Base-by-base conservation (phyloP, 2,888 invertebrate species). In the Torymus auratus region DNA sequence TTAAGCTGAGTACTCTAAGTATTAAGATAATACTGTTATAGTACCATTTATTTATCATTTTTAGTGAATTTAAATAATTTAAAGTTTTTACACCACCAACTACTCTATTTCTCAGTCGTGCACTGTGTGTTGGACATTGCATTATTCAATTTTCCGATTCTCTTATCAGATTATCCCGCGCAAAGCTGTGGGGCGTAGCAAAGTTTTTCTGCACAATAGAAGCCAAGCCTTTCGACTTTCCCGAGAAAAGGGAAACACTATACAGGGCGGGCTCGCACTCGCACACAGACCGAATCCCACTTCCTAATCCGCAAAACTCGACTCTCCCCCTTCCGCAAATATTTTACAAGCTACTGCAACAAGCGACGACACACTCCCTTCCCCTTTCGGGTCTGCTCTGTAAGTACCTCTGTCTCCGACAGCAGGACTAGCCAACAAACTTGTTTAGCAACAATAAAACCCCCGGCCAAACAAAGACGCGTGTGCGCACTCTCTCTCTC, bases 401-500 rank as follows among this genome's bases (percentile, higher is more conserved):
- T 41, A 68, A 68, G 55, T 55, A 12, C n/a, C 41, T 4, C 69
- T 64, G 53, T 62, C 62, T 12, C 2, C 61, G n/a, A 41, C 41
- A 41, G 5, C 41, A 41, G 7, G 41, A 41, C 41, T 41, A 41
- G 41, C 7, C 41, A 41, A 50, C 58, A 67, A 73, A 58, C 74
- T 67, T 74, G 74, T 74, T 74, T 56, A 74, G 60, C 67, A 67
- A 67, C 74, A 74, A 74, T 52, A 58, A 41, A 41, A 41, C 41
- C 41, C 41, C 50, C 58, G n/a, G 53, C 12, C 60, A 50, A 61
- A 62, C 61, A 71, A 61, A 15, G 50, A 5, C 17, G 12, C 10
- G 41, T 15, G 17, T 10, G 11, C 11, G 13, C 17, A 15, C 14
- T 28, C 41, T 10, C 41, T 41, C 41, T 41, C 7, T 28, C 28